phyloP scores from a whole-genome alignment of 2,888 invertebrate species.

The Aethes cnicana region DNA sequence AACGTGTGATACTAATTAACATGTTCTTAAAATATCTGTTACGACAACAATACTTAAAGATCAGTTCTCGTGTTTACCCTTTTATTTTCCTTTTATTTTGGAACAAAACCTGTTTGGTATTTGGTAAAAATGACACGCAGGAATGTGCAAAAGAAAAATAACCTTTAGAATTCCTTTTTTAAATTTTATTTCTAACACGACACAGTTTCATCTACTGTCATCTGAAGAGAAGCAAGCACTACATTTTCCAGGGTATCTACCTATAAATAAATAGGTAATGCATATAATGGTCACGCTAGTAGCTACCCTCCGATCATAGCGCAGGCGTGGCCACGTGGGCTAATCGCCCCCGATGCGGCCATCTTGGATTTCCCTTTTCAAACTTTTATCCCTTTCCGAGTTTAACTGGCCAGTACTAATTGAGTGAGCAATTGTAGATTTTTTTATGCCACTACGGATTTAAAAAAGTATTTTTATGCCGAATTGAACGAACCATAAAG shows the following conservation, averaged over 20 bases:
- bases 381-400: conserved; percentile 53
- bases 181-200: conserved; percentile 30
- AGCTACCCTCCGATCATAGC: conserved; percentile 43
- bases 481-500: too few relatives aligned
- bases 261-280: conserved; percentile 21
- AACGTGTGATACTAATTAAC: too few relatives aligned
- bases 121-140: too few relatives aligned
- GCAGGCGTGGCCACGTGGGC: conserved; percentile 61
- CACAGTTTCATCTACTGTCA: conserved; percentile 46
- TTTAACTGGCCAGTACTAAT: conserved; percentile 50
- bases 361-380: conserved; percentile 61
- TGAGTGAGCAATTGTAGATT: conserved; percentile 49
- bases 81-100: too few relatives aligned
- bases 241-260: conserved; percentile 24
- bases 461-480: too few relatives aligned
- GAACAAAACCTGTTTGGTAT: too few relatives aligned
- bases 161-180: neutral
- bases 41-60: too few relatives aligned
- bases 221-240: conserved; percentile 29
- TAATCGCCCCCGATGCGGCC: conserved; percentile 67
- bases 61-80: too few relatives aligned
- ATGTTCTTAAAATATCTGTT: too few relatives aligned
- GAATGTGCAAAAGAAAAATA: too few relatives aligned
- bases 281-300: conserved; percentile 36
- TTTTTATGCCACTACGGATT: neutral